Conservation (phyloP, 2,797 vertebrate genomes). For the Xyrichtys novacula region DNA sequence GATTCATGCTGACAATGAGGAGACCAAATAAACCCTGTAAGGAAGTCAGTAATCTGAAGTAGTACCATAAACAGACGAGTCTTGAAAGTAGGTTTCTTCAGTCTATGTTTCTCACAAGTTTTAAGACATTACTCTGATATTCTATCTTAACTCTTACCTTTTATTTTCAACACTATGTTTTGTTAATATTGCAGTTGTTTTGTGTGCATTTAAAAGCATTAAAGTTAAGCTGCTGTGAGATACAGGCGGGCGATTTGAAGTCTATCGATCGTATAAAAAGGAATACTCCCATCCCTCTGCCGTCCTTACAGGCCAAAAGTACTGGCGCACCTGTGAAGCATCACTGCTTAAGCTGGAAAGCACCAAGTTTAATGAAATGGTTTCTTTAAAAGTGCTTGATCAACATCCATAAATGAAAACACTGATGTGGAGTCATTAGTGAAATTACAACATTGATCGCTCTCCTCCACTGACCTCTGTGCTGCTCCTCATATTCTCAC, state of each 20-base stretch:
- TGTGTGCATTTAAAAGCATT: too few relatives aligned
- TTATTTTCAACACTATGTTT: too few relatives aligned
- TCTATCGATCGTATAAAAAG: slow-evolving; percentile 13
- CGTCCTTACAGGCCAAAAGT: neutral
- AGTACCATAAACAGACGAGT: too few relatives aligned
- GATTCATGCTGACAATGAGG: too few relatives aligned
- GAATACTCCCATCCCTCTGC: neutral
- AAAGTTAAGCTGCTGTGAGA: neutral
- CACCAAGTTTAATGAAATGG: neutral
- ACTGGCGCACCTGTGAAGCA: neutral
- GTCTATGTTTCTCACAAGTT: too few relatives aligned
- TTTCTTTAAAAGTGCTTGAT: slow-evolving; percentile 8
- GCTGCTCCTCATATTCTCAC: neutral
- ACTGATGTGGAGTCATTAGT: slow-evolving; percentile 26
- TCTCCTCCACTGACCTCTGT: neutral
- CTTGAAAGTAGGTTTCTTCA: too few relatives aligned
- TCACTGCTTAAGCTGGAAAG: neutral
- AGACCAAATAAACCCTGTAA: too few relatives aligned
- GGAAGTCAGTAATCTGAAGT: too few relatives aligned
- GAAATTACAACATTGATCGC: slow-evolving; percentile 7
- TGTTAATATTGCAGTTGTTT: too few relatives aligned
- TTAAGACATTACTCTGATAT: too few relatives aligned
- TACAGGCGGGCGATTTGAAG: slow-evolving; percentile 28
- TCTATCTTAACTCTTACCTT: too few relatives aligned
- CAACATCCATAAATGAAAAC: neutral